Conservation (phyloP, 2,888 invertebrate genomes). For the Cheilosia variabilis region DNA sequence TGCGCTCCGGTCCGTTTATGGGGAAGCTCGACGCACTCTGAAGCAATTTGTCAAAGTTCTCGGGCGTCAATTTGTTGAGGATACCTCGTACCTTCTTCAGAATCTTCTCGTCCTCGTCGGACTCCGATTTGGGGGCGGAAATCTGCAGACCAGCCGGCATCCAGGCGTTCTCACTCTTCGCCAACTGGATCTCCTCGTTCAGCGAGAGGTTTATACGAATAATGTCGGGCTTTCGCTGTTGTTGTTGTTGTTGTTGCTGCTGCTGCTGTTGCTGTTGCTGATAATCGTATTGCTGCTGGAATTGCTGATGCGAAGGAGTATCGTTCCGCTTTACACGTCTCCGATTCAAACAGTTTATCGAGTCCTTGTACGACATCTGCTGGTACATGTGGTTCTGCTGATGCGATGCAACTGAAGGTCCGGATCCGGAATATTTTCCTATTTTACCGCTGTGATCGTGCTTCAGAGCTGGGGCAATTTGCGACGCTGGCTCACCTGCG, state of each 20-base stretch:
- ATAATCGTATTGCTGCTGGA: constrained; percentile 72
- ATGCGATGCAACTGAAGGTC: not conserved
- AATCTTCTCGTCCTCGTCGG: constrained; percentile 79
- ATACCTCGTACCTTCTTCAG: constrained; percentile 82
- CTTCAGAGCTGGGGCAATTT: constrained; percentile 38
- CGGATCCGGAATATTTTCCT: constrained; percentile 40
- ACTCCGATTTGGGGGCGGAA: constrained; percentile 60
- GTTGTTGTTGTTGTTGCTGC: constrained; percentile 49
- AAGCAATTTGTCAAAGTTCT: constrained; percentile 81
- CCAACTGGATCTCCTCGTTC: constrained; percentile 82
- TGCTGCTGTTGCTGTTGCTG: constrained; percentile 65
- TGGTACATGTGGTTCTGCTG: constrained; percentile 78
- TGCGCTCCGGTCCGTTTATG: constrained; percentile 80
- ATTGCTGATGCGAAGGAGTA: constrained; percentile 62
- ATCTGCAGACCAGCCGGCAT: constrained; percentile 80
- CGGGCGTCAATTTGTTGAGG: constrained; percentile 81
- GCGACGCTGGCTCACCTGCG: constrained; percentile 65
- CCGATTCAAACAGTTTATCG: constrained; percentile 78
- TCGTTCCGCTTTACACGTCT: constrained; percentile 78
- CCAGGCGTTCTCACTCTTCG: constrained; percentile 82
- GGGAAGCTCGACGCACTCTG: constrained; percentile 80
- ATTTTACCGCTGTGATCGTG: constrained; percentile 42
- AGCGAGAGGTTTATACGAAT: constrained; percentile 81
- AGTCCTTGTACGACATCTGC: constrained; percentile 80
- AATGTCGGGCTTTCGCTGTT: constrained; percentile 79